Conservation (phyloP, 2,888 invertebrate genomes). For the Dicycla oo region DNA sequence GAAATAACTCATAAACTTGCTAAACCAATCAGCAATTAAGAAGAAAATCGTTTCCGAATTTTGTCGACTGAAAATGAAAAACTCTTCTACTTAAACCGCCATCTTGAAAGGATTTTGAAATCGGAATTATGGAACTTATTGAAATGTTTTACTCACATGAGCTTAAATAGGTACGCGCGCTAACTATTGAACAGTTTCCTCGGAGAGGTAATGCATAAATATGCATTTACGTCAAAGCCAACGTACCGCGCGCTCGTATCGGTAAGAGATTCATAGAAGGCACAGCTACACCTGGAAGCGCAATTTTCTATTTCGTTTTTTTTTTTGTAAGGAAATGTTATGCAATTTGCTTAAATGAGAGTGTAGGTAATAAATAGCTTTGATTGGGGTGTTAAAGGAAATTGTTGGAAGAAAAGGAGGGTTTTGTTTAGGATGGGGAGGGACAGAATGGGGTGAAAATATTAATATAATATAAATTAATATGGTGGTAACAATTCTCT, state of each 20-base stretch:
- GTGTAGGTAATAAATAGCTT: conserved; percentile 14
- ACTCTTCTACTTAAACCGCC: background rate
- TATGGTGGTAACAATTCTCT: background rate
- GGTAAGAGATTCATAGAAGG: conserved; percentile 58
- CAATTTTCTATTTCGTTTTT: conserved; percentile 19
- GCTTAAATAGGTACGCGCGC: conserved; percentile 25
- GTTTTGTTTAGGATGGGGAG: background rate
- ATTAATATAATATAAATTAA: background rate
- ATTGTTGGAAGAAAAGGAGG: background rate
- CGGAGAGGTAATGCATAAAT: conserved; percentile 55
- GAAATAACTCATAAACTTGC: background rate
- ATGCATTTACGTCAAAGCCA: conserved; percentile 58
- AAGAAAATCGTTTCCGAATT: conserved; percentile 2
- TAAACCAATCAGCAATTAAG: background rate
- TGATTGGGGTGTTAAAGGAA: conserved; percentile 17
- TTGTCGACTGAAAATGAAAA: background rate
- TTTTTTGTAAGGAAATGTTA: conserved; percentile 16
- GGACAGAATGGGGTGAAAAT: no score
- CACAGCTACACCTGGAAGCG: conserved; percentile 36
- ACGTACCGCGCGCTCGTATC: conserved; percentile 21
- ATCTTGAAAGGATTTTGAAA: conserved; percentile 18
- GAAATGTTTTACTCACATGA: conserved; percentile 21
- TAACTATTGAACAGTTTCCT: conserved; percentile 36
- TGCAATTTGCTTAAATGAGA: conserved; percentile 27
- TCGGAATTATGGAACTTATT: conserved; percentile 25